Base-by-base conservation (phyloP, 2,113 vertebrate species). In the Origma solitaria region DNA sequence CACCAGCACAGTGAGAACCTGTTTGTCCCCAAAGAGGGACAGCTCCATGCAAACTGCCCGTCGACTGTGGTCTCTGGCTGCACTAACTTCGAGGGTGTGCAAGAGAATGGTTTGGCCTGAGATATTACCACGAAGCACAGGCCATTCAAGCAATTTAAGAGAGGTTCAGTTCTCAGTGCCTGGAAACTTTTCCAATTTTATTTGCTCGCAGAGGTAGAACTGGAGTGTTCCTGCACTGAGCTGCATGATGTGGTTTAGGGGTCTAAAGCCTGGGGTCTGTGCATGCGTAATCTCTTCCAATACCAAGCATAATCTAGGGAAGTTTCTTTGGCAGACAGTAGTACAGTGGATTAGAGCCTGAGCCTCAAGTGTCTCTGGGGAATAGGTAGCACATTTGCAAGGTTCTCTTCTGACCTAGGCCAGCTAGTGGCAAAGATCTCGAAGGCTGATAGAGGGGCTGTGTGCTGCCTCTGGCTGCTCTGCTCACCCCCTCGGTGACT, bases 241-340 rank as follows among this genome's bases (percentile, higher is more conserved):
- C 42, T 66, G 82, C 7, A 0, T n/a, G 64, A 42, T 77, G 71
- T 80, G 83, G 44, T 86, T 77, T 75, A 88, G 80, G 37, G 72
- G 47, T 65, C 82, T 81, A 58, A 81, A 90, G 27, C 18, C 3
- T 60, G 28, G 56, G 15, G 19, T 64, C 94, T 56, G n/a, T 5
- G 10, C 40, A 18, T 1, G 0, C 66, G 38, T 58, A 75, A 86
- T 84, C 44, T 83, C 69, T 64, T 90, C 80, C 76, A 90, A 25
- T 78, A 82, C 88, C 94, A 81, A 75, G 62, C 44, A 70, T 66
- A 70, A 94, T 56, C 72, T 75, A 21, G 68, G 72, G 69, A 95
- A 93, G 56, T 92, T 81, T 83, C 80, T 71, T 75, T 97, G 95
- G 88, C 94, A 96, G 88, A n/a, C 88, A 75, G 86, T n/a, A 94